Conservation (phyloP, 1,140 invertebrate genomes). For the Stegodyphus dumicola region DNA sequence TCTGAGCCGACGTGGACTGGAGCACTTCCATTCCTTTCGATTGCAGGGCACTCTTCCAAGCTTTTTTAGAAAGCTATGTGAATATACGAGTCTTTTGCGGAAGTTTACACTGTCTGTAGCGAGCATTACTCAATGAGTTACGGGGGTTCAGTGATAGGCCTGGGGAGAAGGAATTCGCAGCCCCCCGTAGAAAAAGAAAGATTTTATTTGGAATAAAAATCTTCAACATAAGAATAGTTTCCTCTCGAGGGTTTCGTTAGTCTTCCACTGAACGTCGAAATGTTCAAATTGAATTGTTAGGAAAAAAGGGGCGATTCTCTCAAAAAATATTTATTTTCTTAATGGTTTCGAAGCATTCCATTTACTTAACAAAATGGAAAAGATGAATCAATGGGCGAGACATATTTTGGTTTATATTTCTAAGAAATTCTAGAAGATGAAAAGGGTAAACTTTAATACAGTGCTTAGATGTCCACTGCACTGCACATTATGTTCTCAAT, state of each 20-base stretch:
- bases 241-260: slow-evolving; percentile 1
- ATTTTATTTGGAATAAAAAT: not conserved
- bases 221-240: not conserved
- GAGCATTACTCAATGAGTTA: slow-evolving; percentile 45
- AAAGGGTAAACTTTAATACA: too few species aligned
- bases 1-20: too few species aligned
- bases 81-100: slow-evolving; percentile 33
- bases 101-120: slow-evolving; percentile 42
- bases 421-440: too few species aligned
- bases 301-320: too few species aligned
- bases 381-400: too few species aligned
- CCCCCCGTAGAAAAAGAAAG: not conserved
- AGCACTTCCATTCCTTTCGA: not conserved
- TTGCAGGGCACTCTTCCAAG: not conserved
- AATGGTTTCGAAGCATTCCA: too few species aligned
- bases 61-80: slow-evolving; percentile 23
- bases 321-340: too few species aligned
- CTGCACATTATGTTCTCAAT: too few species aligned
- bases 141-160: not conserved
- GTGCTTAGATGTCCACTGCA: too few species aligned
- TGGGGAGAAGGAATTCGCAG: slow-evolving; percentile 2
- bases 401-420: too few species aligned
- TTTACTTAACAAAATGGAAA: too few species aligned
- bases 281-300: slow-evolving; percentile 23
- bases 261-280: not conserved